Evolutionary conservation across 2,888 invertebrate species (phyloP), one percentile per base, ranked within the genome.

Genomic region (Peribatodes rhomboidaria): DNA sequence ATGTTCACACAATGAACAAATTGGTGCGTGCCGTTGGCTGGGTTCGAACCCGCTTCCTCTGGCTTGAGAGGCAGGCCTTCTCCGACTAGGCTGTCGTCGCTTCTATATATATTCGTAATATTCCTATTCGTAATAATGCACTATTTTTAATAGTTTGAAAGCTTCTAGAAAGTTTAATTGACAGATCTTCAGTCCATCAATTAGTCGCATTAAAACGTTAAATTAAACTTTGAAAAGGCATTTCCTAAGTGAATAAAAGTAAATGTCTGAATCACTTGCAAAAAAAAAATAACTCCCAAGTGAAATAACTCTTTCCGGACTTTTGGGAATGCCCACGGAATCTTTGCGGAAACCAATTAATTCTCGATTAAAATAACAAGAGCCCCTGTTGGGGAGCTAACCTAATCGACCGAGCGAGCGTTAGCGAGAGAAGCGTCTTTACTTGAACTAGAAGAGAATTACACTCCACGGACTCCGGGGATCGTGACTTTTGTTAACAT

Each of bases 281-380:
- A 60, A 55, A 50, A 60, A n/a, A 59, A 60, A 55, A 64, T 64
- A 54, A 65, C 59, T 65, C 65, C 50, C 59, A 16, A 65, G 60
- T 33, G 50, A 65, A 65, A 65, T 65, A 65, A 65, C 65, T 60
- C 65, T 65, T 56, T 52, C 13, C 39, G 41, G 46, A 53, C 60
- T 46, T 65, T 65, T 46, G 33, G 56, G 60, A 60, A 61, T 61
- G 46, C 46, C 44, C 60, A 33, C 56, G 52, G 50, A 65, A 52
- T 61, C 56, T 56, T 55, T 61, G 56, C 37, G 60, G 65, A 53
- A 65, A 65, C 60, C 56, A 65, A 65, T 65, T 65, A 65, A 65
- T 61, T 65, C 56, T 56, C 56, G 60, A 56, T 65, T 65, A 60
- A 65, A 65, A 65, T 65, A 65, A 61, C 65, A 52, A 52, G 50